Base-by-base conservation (phyloP, 2,888 invertebrate genomes). In the Pterostichus madidus region DNA sequence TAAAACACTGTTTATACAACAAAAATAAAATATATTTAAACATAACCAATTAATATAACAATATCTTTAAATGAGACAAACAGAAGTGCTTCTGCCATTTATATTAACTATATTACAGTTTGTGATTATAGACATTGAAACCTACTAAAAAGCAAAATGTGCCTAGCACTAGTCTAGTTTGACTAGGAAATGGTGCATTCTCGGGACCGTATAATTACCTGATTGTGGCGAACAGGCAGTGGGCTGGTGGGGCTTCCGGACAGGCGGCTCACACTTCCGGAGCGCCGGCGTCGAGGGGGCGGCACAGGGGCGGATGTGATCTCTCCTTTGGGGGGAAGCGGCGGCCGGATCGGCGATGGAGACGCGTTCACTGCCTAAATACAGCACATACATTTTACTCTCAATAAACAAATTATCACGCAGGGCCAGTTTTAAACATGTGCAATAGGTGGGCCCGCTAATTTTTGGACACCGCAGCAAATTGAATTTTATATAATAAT, bases 251-350 rank as follows among this genome's bases (percentile, higher is more conserved):
- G 90, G 84, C 90, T 90, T 77, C 90, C 90, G 80, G 90, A 90
- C 39, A 90, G 89, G 79, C 75, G 81, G n/a, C 90, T 90, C 79
- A 92, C 86, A 86, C 93, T 90, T 86, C 93, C 91, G 87, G 92
- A 85, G 87, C 92, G 87, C 88, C 92, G 92, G 86, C 93, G 90
- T 87, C 93, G 89, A 85, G 93, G 91, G 87, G 95, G 95, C 53
- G 95, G 94, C 52, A 95, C 92, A 1, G 93, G 86, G 89, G 91
- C 92, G 15, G 91, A 89, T 39, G 90, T 86, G 7, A 88, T 87
- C 85, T 93, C 93, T 85, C 93, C 93, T 89, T 95, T 95, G 0
- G 94, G 94, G 13, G 95, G 95, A 85, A 95, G 89, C 0, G 94
- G 94, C 8, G 95, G 95, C 39, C 89, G 88, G 46, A 89, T 85